These are phyloP conservation scores for Odontomachus brunneus DNA, from an alignment of 1,140 invertebrate species.

Conservation along the genomic window DNA sequence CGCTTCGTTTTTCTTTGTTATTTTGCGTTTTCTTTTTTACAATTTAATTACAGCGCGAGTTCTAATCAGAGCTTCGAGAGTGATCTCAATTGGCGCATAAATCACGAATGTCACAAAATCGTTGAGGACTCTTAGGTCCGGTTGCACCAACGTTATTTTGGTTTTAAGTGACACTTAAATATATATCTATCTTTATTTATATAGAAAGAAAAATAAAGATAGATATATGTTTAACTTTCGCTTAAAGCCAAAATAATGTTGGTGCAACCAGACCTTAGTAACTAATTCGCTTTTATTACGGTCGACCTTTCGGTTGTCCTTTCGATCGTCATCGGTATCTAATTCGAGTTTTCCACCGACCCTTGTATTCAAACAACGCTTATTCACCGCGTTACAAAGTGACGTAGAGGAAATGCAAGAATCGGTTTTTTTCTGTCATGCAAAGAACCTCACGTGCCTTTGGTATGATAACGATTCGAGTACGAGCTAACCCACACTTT, in stretches of 20 bases:
- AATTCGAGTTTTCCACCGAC: constrained; percentile 29
- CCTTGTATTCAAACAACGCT: constrained; percentile 19
- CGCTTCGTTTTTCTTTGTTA: constrained; percentile 4
- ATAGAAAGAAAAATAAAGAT: too few species aligned
- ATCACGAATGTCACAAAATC: constrained; percentile 16
- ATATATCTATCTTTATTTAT: too few species aligned
- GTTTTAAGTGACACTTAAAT: too few species aligned
- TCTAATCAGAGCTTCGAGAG: background rate
- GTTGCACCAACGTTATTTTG: too few species aligned
- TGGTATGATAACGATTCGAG: constrained; percentile 8
- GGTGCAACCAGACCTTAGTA: too few species aligned
- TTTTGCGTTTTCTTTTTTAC: constrained; percentile 4
- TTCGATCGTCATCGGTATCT: background rate
- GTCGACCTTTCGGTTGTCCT: too few species aligned
- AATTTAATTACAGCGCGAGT: background rate
- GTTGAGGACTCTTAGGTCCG: background rate
- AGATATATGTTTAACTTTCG: too few species aligned
- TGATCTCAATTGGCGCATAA: constrained; percentile 14
- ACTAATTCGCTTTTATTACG: constrained; percentile 41
- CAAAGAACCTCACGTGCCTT: constrained; percentile 11
- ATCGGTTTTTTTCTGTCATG: constrained; percentile 3
- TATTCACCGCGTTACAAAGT: constrained; percentile 1
- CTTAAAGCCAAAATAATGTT: too few species aligned
- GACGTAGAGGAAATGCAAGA: background rate
- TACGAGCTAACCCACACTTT: background rate